phyloP scores from a whole-genome alignment of 2,888 invertebrate species.

The Pharmacophagus antenor region DNA sequence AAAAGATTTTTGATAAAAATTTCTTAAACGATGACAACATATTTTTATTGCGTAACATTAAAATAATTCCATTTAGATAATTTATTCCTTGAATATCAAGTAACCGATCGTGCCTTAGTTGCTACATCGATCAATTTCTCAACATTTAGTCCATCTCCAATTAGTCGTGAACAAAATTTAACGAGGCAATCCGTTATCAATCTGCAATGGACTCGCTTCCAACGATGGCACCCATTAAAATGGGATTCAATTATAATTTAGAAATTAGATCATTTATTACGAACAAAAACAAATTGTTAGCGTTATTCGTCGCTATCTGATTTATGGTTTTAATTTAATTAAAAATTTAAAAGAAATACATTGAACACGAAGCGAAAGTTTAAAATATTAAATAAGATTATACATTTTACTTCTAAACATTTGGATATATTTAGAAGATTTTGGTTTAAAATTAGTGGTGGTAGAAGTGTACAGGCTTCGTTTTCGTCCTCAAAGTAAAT shows the following conservation, averaged over 20 bases:
- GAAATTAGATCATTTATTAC: constrained; percentile 31
- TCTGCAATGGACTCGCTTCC: constrained; percentile 26
- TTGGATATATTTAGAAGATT: no score
- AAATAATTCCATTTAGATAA: constrained; percentile 4
- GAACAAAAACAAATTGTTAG: constrained; percentile 29
- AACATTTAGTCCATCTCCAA: constrained; percentile 39
- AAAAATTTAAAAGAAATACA: background rate
- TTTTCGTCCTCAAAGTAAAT: no score
- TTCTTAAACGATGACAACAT: background rate
- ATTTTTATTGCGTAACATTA: background rate
- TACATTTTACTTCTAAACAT: no score
- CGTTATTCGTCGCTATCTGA: constrained; percentile 20
- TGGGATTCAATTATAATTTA: constrained; percentile 46
- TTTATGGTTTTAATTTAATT: constrained; percentile 27
- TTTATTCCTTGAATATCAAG: constrained; percentile 15
- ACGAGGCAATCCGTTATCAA: constrained; percentile 49
- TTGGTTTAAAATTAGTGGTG: no score
- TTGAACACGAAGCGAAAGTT: no score
- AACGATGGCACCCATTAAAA: constrained; percentile 38
- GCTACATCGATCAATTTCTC: constrained; percentile 30
- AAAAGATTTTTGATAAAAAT: background rate
- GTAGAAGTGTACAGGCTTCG: no score
- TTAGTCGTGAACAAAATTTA: constrained; percentile 51
- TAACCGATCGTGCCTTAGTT: constrained; percentile 9
- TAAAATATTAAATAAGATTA: no score